Evolutionary conservation across 2,113 vertebrate genomes (phyloP), one percentile per base, ranked within the genome.

Genomic region (Furnarius figulus): DNA sequence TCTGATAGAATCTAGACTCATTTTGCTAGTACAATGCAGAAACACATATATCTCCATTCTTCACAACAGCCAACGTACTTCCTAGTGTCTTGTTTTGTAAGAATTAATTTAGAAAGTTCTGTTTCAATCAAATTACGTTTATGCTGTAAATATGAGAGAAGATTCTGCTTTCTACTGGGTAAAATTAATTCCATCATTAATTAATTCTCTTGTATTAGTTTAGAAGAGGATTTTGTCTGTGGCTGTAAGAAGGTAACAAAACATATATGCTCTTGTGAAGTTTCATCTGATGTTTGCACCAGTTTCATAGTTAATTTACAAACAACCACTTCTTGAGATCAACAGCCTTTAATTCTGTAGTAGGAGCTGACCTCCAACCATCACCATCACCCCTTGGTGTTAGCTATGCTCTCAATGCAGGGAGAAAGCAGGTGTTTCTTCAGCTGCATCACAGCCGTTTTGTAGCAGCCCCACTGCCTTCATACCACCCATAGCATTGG

Each of bases 401-500:
- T 79, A 37, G 14, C 33, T 67, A 5, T 62, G 62, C 14, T 37
- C 3, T 82, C 20, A 67, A 47, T 81, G 27, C 63, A 58, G n/a
- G 56, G 24, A 82, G 42, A 81, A 62, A 70, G 33, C 19, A 59
- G 24, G 9, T 84, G 20, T 63, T 75, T 79, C 23, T 67, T 71
- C 47, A 62, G 17, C 33, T 50, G 46, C 17, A 58, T 76, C 31
- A 72, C 58, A 49, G n/a, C 28, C 67, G 4, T 37, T 75, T 75
- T 21, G 30, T 22, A 58, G 33, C 18, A 87, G 39, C 47, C 14
- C 18, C 24, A 5, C 37, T 53, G 21, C 42, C 53, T 58, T 80
- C 16, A 9, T 59, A 40, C 15, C 16, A 24, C 19, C 14, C 0
- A 0, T 23, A 8, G 24, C 39, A 27, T 0, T 63, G 68, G 52